Conservation (phyloP, 2,113 vertebrate species). For the Salvator merianae region DNA sequence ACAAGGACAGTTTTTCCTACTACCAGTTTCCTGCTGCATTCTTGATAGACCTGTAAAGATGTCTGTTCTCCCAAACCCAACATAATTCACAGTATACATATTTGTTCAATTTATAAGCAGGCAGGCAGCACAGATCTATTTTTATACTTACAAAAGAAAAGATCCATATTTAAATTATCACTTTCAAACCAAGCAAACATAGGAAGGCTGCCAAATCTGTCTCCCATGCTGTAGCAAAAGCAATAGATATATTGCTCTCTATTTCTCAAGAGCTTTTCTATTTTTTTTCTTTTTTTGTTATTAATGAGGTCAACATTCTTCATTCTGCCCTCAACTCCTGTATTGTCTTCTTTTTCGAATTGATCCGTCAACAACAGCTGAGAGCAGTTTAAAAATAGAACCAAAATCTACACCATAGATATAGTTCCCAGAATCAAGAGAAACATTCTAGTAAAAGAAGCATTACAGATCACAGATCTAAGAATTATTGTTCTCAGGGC, state of each 20-base stretch:
- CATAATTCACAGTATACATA: constrained; percentile 22
- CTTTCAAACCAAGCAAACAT: constrained; percentile 35
- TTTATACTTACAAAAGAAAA: constrained; percentile 46
- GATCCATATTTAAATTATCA: constrained; percentile 20
- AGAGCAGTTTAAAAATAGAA: constrained; percentile 20
- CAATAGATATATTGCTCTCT: constrained; percentile 1
- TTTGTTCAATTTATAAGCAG: constrained; percentile 47
- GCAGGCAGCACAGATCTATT: constrained; percentile 44
- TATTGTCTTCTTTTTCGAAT: neutral
- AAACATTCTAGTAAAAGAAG: neutral
- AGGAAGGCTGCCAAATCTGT: constrained; percentile 44
- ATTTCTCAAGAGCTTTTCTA: constrained; percentile 1
- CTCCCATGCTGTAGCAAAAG: constrained; percentile 28
- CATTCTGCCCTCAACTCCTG: neutral
- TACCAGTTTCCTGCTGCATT: neutral
- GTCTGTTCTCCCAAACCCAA: neutral
- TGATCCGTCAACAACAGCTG: constrained; percentile 2
- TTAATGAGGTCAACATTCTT: constrained; percentile 5
- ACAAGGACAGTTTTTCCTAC: neutral
- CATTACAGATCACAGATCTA: neutral
- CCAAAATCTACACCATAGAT: neutral
- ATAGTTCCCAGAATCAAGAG: neutral
- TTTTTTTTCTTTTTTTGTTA: constrained; percentile 6
- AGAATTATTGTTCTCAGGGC: neutral
- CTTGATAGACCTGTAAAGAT: constrained; percentile 16